phyloP scores from a whole-genome alignment of 2,888 invertebrate genomes.

The Trichogramma evanescens region DNA sequence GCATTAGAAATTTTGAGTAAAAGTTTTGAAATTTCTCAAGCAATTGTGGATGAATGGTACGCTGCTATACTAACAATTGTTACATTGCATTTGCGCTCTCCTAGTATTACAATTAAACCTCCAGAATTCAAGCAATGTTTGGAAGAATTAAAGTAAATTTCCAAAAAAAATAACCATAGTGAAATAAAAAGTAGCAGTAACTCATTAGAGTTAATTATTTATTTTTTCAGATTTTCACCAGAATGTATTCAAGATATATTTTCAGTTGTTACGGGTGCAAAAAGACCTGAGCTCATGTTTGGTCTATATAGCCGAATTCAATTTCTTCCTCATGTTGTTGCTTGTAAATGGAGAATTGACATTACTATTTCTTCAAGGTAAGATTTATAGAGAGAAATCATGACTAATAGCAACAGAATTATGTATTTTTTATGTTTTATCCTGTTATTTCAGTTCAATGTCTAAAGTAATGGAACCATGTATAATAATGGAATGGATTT shows the following conservation, averaged over 20 bases:
- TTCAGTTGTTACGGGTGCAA: constrained; percentile 50
- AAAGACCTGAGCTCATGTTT: constrained; percentile 41
- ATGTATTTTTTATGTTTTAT: background rate
- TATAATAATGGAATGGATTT: constrained; percentile 50
- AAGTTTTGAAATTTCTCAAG: constrained; percentile 40
- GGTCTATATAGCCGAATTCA: constrained; percentile 45
- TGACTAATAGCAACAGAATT: background rate
- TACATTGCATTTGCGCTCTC: constrained; percentile 48
- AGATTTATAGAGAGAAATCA: constrained; percentile 1
- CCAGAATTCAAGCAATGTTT: constrained; percentile 49
- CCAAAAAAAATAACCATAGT: background rate
- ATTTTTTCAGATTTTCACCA: constrained; percentile 42
- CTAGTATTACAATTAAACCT: constrained; percentile 47
- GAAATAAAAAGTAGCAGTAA: background rate
- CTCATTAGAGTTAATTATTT: background rate
- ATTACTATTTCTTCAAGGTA: constrained; percentile 52
- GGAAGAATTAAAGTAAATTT: constrained; percentile 46
- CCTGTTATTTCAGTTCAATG: constrained; percentile 36
- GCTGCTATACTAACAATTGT: constrained; percentile 49
- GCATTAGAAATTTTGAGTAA: constrained; percentile 39
- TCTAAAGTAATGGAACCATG: constrained; percentile 48
- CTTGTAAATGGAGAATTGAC: constrained; percentile 51
- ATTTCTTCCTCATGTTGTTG: constrained; percentile 44
- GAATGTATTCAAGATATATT: constrained; percentile 51
- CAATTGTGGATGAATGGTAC: constrained; percentile 51